phyloP scores from a whole-genome alignment of 2,888 invertebrate genomes.

The Entomobrya multifasciata region DNA sequence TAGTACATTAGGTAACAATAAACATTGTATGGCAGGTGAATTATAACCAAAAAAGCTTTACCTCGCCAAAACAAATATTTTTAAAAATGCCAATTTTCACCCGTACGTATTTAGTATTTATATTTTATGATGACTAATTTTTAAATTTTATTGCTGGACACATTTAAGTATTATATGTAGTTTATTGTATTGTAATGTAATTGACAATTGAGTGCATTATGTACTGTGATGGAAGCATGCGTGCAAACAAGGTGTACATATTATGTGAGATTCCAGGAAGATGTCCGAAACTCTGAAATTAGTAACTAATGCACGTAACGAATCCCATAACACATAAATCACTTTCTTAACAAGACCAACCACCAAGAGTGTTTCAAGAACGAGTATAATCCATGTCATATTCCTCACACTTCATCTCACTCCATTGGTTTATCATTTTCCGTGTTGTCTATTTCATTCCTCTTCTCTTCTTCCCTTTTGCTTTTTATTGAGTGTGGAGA shows the following conservation, averaged over 20 bases:
- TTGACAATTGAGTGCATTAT: neutral
- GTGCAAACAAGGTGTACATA: neutral
- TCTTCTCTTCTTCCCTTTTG: neutral
- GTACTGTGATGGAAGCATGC: neutral
- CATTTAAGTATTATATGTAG: too few species aligned
- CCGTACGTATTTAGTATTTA: too few species aligned
- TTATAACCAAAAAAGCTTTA: too few species aligned
- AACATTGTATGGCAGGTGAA: too few species aligned
- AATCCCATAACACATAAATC: conserved; percentile 73
- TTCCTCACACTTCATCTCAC: conserved; percentile 72
- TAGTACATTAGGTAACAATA: too few species aligned
- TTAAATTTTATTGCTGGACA: too few species aligned
- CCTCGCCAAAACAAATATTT: too few species aligned
- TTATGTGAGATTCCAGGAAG: conserved; percentile 43
- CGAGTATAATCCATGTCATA: conserved; percentile 71
- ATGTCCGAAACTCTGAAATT: conserved; percentile 54
- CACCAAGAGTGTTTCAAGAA: conserved; percentile 71
- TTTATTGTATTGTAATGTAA: neutral
- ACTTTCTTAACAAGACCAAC: conserved; percentile 70
- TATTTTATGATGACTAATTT: too few species aligned
- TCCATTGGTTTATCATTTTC: conserved; percentile 41
- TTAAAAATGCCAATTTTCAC: too few species aligned
- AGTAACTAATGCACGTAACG: conserved; percentile 75
- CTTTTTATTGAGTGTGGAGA: conserved; percentile 18
- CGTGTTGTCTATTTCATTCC: neutral